Conservation (phyloP, 2,797 vertebrate genomes). For the Phalloptychus januarius region DNA sequence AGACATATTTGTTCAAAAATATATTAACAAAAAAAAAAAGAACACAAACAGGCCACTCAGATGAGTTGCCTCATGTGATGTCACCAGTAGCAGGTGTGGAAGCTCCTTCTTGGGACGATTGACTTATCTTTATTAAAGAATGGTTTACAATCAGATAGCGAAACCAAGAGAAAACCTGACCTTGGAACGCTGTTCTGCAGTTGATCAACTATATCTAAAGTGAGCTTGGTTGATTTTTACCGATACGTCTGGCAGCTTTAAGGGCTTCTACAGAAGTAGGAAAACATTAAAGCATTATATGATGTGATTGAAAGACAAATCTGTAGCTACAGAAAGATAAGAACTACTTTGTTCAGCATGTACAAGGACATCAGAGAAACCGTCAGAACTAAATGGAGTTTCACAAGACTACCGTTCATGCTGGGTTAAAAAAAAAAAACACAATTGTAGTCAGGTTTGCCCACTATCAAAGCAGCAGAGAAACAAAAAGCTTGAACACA, state of each 20-base stretch:
- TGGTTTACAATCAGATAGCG: not conserved
- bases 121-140: not conserved
- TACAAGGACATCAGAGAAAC: constrained; percentile 37
- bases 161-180: not conserved
- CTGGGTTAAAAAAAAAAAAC: not conserved
- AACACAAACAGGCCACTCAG: not conserved
- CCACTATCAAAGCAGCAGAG: constrained; percentile 10
- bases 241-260: not conserved
- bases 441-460: not conserved
- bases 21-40: not conserved
- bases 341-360: constrained; percentile 8
- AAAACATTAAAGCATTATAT: not conserved
- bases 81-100: not conserved
- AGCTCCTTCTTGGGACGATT: not conserved
- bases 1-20: too few relatives aligned
- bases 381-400: not conserved
- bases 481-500: not conserved
- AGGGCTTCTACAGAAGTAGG: not conserved
- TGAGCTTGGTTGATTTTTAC: not conserved
- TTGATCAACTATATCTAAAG: not conserved
- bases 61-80: too few relatives aligned
- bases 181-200: not conserved
- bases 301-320: not conserved
- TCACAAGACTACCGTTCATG: constrained; percentile 12
- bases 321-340: not conserved